phyloP scores from a whole-genome alignment of 2,113 vertebrate species.

The Pterocles gutturalis region DNA sequence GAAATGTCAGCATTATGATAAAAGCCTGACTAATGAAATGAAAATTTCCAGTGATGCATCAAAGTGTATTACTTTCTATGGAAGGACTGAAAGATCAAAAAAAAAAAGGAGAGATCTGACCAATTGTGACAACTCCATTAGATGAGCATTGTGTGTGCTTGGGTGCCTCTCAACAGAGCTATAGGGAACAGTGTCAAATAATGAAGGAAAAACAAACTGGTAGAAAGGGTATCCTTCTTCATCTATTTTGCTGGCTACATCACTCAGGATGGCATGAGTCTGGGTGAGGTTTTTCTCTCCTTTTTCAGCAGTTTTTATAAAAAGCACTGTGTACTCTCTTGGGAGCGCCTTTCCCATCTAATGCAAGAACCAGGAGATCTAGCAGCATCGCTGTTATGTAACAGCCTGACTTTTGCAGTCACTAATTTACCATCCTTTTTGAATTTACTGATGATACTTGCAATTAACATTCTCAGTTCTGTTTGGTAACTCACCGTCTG shows the following conservation, averaged over 20 bases:
- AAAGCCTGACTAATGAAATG: not conserved
- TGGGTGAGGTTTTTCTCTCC: not conserved
- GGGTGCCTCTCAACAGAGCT: not conserved
- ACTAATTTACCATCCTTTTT: not conserved
- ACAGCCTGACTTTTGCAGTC: conserved; percentile 12
- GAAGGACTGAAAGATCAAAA: not conserved
- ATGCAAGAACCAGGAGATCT: not conserved
- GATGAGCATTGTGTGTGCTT: not conserved
- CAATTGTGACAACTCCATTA: not conserved
- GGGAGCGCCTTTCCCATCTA: not conserved
- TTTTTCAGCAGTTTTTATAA: not conserved
- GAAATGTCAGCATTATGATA: not conserved
- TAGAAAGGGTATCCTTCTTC: not conserved
- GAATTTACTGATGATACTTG: conserved; percentile 9
- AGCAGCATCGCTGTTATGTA: not conserved
- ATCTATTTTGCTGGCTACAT: not conserved
- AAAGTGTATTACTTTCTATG: not conserved
- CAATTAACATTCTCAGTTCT: conserved; percentile 15
- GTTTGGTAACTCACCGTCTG: conserved; percentile 35
- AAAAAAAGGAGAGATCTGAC: not conserved
- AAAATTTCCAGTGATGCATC: not conserved
- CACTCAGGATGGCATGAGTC: not conserved
- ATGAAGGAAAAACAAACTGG: not conserved
- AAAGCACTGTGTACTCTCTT: not conserved
- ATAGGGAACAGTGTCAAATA: not conserved